Conservation (phyloP, 2,888 invertebrate species). For the Physocephala rufipes region DNA sequence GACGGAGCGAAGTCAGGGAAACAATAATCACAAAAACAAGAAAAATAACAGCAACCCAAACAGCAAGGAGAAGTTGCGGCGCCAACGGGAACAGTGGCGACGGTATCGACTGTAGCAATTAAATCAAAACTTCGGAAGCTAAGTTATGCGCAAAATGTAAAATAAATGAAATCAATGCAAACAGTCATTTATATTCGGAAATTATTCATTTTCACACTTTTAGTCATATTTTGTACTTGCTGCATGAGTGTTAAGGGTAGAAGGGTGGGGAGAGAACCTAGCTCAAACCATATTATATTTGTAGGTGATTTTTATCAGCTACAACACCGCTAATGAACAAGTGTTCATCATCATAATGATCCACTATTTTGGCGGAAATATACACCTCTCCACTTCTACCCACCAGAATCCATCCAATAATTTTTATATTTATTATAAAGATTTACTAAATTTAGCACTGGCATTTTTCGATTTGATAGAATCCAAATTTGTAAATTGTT, state of each 20-base stretch:
- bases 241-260: slow-evolving; percentile 1
- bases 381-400: no score
- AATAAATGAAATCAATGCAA: neutral
- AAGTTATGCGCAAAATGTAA: neutral
- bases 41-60: neutral
- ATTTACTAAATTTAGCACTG: no score
- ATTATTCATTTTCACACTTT: no score
- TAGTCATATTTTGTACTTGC: no score
- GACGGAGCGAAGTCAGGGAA: no score
- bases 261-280: neutral
- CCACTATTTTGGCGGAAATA: neutral
- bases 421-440: no score
- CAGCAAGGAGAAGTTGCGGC: no score
- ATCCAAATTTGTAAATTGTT: no score
- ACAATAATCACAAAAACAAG: neutral
- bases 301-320: slow-evolving; percentile 9
- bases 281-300: neutral
- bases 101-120: slow-evolving; percentile 12
- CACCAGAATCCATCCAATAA: no score
- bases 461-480: no score
- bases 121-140: neutral
- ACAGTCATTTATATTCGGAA: no score
- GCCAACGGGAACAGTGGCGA: no score
- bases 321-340: neutral
- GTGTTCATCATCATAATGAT: neutral